Conservation (phyloP, 2,888 invertebrate genomes). For the Hypena proboscidalis region DNA sequence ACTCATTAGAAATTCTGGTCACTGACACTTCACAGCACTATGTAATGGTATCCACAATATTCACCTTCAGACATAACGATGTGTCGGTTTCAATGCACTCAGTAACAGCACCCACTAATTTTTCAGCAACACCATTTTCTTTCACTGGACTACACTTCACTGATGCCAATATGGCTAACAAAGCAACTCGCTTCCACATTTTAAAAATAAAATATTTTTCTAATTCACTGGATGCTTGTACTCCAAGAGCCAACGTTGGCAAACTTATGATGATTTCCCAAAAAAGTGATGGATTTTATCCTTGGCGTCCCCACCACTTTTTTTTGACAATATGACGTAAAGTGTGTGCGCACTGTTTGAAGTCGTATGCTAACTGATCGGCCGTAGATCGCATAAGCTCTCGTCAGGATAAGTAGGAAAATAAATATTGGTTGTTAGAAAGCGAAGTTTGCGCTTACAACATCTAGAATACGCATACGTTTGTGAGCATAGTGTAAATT, state of each 20-base stretch:
- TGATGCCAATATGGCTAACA: conserved; percentile 70
- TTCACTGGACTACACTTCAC: conserved; percentile 71
- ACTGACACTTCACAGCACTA: conserved; percentile 53
- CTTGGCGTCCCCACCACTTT: conserved; percentile 72
- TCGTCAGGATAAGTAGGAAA: conserved; percentile 82
- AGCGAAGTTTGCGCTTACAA: conserved; percentile 78
- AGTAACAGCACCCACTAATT: conserved; percentile 74
- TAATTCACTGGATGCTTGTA: conserved; percentile 46
- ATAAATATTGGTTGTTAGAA: conserved; percentile 84
- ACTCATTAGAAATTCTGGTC: conserved; percentile 51
- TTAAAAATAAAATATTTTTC: conserved; percentile 43
- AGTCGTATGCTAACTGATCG: conserved; percentile 72
- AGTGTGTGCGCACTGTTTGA: conserved; percentile 67
- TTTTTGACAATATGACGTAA: conserved; percentile 70
- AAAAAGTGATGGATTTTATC: conserved; percentile 81
- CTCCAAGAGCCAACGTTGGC: conserved; percentile 68
- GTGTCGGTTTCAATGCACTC: conserved; percentile 86
- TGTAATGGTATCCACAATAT: conserved; percentile 56
- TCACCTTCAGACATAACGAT: conserved; percentile 87
- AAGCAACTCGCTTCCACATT: conserved; percentile 71
- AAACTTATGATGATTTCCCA: conserved; percentile 79
- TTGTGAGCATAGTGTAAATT: conserved; percentile 74
- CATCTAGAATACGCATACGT: conserved; percentile 64
- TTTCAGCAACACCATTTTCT: conserved; percentile 74
- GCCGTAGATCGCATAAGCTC: conserved; percentile 50